phyloP scores from a whole-genome alignment of 2,797 vertebrate genomes.

The Bryconaethiops microstoma region DNA sequence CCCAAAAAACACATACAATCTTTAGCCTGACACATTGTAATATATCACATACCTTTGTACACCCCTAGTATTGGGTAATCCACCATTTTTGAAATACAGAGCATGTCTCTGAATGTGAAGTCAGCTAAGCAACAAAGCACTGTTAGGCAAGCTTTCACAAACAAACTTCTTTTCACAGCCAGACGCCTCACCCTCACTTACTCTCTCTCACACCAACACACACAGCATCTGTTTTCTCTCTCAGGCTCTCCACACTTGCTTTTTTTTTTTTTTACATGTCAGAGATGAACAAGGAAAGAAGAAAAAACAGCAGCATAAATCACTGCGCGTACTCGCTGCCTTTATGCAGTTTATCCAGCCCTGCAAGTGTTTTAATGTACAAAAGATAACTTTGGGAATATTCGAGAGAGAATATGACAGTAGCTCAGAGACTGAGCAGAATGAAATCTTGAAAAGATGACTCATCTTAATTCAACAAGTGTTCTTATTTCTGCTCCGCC shows the following conservation, averaged over 20 bases:
- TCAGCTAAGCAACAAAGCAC: neutral
- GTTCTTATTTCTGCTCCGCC: neutral
- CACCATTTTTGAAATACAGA: neutral
- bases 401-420: neutral
- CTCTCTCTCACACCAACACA: neutral
- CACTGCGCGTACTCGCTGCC: neutral
- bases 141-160: neutral
- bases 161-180: conserved; percentile 5
- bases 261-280: neutral
- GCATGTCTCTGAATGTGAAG: neutral
- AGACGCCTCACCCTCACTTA: conserved; percentile 5
- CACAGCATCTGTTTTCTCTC: conserved; percentile 2
- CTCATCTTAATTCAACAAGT: neutral
- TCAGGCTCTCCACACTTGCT: neutral
- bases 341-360: neutral
- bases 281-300: neutral
- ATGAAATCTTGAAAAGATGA: neutral
- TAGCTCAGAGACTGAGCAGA: neutral
- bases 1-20: no score
- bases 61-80: neutral
- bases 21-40: neutral
- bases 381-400: neutral
- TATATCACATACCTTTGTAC: neutral
- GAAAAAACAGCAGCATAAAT: neutral
- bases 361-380: neutral